Evolutionary conservation across 2,888 invertebrate genomes (phyloP).

Genomic region (Cataglyphis rosenhaueri): DNA sequence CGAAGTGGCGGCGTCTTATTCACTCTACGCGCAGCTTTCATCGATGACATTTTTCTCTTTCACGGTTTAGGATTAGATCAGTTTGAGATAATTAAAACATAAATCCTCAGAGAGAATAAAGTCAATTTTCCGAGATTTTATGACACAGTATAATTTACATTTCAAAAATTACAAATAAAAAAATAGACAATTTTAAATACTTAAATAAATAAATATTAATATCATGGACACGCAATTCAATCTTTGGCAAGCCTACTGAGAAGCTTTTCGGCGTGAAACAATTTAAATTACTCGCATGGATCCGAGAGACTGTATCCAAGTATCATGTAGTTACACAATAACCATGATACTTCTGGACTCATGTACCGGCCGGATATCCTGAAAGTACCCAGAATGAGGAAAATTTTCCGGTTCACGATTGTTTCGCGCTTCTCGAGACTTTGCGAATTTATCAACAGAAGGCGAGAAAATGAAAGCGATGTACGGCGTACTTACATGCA

Average conservation of each 20-base stretch:
- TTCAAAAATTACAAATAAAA: not conserved
- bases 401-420: constrained; percentile 69
- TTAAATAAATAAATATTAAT: not conserved
- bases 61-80: constrained; percentile 59
- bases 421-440: constrained; percentile 56
- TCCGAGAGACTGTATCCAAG: constrained; percentile 71
- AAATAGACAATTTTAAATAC: not conserved
- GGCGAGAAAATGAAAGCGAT: constrained; percentile 60
- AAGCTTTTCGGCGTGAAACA: constrained; percentile 57
- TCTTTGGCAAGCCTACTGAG: constrained; percentile 69
- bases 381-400: constrained; percentile 61
- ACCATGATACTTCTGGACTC: constrained; percentile 63
- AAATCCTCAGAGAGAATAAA: constrained; percentile 31
- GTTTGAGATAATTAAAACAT: not conserved
- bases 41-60: constrained; percentile 70
- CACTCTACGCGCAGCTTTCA: constrained; percentile 35
- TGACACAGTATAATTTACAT: constrained; percentile 20
- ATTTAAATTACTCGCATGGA: constrained; percentile 63
- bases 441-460: constrained; percentile 60
- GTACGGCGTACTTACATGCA: constrained; percentile 57
- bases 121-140: constrained; percentile 61
- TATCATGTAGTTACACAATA: constrained; percentile 77
- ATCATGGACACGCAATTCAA: not conserved
- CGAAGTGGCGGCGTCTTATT: constrained; percentile 55
- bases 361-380: constrained; percentile 54